Conservation (phyloP, 2,888 invertebrate species). For the Dynastes tityus region DNA sequence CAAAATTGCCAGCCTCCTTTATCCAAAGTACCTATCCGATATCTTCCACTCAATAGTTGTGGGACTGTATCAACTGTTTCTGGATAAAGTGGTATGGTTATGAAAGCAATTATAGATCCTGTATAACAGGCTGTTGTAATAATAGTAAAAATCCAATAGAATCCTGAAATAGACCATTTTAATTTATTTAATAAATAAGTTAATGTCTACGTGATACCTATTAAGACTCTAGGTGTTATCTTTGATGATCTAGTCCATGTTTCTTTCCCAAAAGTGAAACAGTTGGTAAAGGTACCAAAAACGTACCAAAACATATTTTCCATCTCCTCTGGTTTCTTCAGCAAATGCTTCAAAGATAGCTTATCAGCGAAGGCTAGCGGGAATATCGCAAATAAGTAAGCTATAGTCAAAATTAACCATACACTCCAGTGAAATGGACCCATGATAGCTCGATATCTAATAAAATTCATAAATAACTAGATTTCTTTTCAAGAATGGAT, state of each 20-base stretch:
- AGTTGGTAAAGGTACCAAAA: conserved; percentile 88
- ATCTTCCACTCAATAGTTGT: conserved; percentile 79
- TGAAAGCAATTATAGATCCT: conserved; percentile 88
- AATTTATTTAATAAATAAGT: neutral
- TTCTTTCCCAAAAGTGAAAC: conserved; percentile 81
- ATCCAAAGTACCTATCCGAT: conserved; percentile 83
- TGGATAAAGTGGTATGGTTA: conserved; percentile 84
- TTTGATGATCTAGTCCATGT: conserved; percentile 82
- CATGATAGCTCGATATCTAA: conserved; percentile 85
- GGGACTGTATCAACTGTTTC: conserved; percentile 80
- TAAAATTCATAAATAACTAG: conserved; percentile 52
- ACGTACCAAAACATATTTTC: conserved; percentile 93
- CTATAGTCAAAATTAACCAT: conserved; percentile 81
- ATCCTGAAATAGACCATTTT: conserved; percentile 70
- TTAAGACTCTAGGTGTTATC: conserved; percentile 80
- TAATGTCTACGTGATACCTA: conserved; percentile 71
- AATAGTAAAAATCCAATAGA: conserved; percentile 90
- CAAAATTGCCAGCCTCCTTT: conserved; percentile 83
- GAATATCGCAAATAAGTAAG: conserved; percentile 82
- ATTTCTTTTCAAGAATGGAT: neutral
- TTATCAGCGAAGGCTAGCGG: conserved; percentile 84
- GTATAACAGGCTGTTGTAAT: conserved; percentile 89
- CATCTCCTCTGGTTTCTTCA: conserved; percentile 81
- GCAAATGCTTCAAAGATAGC: conserved; percentile 77
- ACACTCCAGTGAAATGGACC: conserved; percentile 89